Conservation (phyloP, 2,888 invertebrate genomes). For the Polia nebulosa region DNA sequence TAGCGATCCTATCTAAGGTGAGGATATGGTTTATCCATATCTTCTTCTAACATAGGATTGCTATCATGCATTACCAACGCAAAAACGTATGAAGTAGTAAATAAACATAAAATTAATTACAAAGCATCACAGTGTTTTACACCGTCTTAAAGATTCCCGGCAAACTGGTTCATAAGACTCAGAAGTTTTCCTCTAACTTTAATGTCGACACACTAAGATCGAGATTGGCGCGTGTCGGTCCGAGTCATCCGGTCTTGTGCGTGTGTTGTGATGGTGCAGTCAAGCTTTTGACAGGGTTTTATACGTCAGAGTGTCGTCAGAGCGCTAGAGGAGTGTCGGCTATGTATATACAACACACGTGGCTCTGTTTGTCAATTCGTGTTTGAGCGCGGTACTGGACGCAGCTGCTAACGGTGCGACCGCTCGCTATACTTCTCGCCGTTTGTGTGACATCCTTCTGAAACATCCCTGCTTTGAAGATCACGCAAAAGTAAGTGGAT, state of each 20-base stretch:
- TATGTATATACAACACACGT: slow-evolving; percentile 69
- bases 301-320: slow-evolving; percentile 66
- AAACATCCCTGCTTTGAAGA: slow-evolving; percentile 33
- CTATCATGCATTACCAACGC: background rate
- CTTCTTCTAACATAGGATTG: background rate
- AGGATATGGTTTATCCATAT: no score
- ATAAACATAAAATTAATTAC: slow-evolving; percentile 14
- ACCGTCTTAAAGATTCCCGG: slow-evolving; percentile 38
- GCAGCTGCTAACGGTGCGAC: slow-evolving; percentile 71
- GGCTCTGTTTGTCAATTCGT: slow-evolving; percentile 74
- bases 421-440: slow-evolving; percentile 65
- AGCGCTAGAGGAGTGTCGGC: slow-evolving; percentile 59
- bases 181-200: slow-evolving; percentile 43
- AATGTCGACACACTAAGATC: slow-evolving; percentile 9
- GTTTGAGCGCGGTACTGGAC: slow-evolving; percentile 76
- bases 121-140: slow-evolving; percentile 33
- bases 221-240: slow-evolving; percentile 10
- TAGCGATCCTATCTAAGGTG: no score
- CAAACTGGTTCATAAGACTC: slow-evolving; percentile 31
- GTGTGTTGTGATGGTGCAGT: slow-evolving; percentile 47
- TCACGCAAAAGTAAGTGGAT: slow-evolving; percentile 60
- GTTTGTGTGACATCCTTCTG: slow-evolving; percentile 67
- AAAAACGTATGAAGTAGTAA: background rate
- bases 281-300: slow-evolving; percentile 67
- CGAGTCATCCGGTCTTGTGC: background rate